Conservation (phyloP, 2,888 invertebrate species). For the Ochropleura plecta region DNA sequence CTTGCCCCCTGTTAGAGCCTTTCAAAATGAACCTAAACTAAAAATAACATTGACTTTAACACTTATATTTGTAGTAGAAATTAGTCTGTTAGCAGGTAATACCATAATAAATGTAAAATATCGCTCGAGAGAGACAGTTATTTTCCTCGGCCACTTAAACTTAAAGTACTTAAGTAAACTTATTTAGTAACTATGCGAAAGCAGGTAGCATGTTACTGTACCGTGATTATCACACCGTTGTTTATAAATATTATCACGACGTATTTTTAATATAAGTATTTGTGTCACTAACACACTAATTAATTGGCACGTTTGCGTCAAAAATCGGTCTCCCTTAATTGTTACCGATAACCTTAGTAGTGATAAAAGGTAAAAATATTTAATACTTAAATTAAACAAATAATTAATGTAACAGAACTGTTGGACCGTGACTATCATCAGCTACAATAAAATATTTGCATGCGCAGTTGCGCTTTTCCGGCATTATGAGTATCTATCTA, state of each 20-base stretch:
- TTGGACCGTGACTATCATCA: constrained; percentile 4
- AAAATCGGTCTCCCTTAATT: constrained; percentile 38
- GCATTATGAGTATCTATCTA: neutral
- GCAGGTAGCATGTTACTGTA: constrained; percentile 55
- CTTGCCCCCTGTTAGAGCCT: constrained; percentile 37
- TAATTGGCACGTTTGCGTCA: constrained; percentile 32
- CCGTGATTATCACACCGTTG: constrained; percentile 68
- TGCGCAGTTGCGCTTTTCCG: neutral
- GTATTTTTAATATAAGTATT: constrained; percentile 28
- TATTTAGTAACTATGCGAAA: constrained; percentile 41
- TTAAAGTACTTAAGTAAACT: neutral
- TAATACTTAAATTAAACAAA: constrained; percentile 11
- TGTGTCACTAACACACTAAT: constrained; percentile 35
- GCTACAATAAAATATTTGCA: neutral
- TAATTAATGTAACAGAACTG: constrained; percentile 8
- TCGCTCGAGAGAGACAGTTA: constrained; percentile 6
- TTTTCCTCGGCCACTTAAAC: constrained; percentile 15
- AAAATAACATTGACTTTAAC: constrained; percentile 43
- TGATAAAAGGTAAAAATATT: constrained; percentile 54
- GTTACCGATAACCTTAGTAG: constrained; percentile 45
- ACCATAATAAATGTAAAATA: constrained; percentile 8
- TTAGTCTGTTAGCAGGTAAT: constrained; percentile 8
- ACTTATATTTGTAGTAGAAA: constrained; percentile 25
- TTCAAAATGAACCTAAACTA: constrained; percentile 26
- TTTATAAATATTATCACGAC: constrained; percentile 13